A percentile compares a stretch with the other conserved stretches of the same genome.
Evolutionary conservation across 2,113 vertebrate genomes (phyloP).

Genomic region (Regulus satrapa): DNA sequence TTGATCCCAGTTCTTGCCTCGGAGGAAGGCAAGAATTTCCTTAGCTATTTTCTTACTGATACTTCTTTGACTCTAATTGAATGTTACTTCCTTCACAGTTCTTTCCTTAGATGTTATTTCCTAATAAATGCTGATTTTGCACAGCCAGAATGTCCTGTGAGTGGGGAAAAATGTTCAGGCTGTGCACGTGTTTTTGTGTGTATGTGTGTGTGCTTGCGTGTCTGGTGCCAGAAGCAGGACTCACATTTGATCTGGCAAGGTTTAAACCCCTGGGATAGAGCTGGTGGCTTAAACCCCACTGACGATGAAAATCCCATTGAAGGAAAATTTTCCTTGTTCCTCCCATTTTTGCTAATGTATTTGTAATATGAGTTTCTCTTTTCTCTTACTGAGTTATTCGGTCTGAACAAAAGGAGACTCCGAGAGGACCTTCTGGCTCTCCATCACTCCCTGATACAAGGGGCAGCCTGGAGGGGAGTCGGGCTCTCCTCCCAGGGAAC

Average conservation of each 20-base stretch:
- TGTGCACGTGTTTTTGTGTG: neutral
- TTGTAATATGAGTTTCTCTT: neutral
- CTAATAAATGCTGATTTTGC: neutral
- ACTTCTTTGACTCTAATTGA: neutral
- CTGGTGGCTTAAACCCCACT: neutral
- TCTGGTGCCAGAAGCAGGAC: too few relatives aligned
- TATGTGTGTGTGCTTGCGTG: accelerated
- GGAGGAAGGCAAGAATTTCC: neutral
- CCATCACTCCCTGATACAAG: neutral
- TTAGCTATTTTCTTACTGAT: neutral
- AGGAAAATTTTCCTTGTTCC: neutral
- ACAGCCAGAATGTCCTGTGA: neutral
- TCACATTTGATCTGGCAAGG: too few relatives aligned
- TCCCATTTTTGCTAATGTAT: neutral
- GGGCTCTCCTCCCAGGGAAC: neutral
- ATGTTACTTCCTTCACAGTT: neutral
- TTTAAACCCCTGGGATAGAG: neutral
- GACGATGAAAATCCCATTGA: neutral
- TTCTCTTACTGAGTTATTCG: neutral
- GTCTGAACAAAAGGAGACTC: neutral
- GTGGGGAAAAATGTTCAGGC: neutral
- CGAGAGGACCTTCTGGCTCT: neutral
- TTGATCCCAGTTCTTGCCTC: neutral
- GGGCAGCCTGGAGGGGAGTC: neutral
- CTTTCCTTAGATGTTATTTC: neutral